Evolutionary conservation across 2,888 invertebrate genomes (phyloP).

Genomic region (Philereme vetulata): DNA sequence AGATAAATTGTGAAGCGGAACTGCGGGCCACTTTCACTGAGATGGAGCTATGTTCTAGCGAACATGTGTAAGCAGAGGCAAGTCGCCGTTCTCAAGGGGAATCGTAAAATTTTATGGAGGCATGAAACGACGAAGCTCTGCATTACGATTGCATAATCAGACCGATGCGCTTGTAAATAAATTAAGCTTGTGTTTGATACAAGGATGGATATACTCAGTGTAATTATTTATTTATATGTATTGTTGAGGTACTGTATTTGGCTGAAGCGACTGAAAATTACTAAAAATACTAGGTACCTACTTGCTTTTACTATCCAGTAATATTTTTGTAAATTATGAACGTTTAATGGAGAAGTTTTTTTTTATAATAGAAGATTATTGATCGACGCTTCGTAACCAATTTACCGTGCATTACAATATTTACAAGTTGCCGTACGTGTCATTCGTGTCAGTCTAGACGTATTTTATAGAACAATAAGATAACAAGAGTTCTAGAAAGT

Average conservation of each 20-base stretch:
- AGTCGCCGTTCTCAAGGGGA: slow-evolving; percentile 50
- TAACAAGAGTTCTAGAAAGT: neutral
- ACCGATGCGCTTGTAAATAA: slow-evolving; percentile 34
- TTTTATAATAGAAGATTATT: no score
- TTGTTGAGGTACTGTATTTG: slow-evolving; percentile 19
- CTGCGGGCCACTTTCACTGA: slow-evolving; percentile 77
- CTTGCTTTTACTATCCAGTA: no score
- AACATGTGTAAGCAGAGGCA: slow-evolving; percentile 40
- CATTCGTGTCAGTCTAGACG: neutral
- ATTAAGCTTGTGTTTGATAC: slow-evolving; percentile 34
- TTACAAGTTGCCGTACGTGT: neutral
- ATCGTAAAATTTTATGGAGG: slow-evolving; percentile 65
- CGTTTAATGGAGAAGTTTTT: no score
- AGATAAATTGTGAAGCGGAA: slow-evolving; percentile 72
- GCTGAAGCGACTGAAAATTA: slow-evolving; percentile 10
- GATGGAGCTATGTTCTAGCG: slow-evolving; percentile 68
- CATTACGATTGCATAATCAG: slow-evolving; percentile 53
- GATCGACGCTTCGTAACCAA: no score
- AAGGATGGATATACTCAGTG: slow-evolving; percentile 24
- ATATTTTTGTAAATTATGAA: no score
- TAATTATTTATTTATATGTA: slow-evolving; percentile 25
- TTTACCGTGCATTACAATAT: neutral
- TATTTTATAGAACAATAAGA: neutral
- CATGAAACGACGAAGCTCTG: slow-evolving; percentile 48
- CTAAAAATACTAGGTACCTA: neutral